phyloP scores from a whole-genome alignment of 2,797 vertebrate species.

The Notolepis coatsorum region DNA sequence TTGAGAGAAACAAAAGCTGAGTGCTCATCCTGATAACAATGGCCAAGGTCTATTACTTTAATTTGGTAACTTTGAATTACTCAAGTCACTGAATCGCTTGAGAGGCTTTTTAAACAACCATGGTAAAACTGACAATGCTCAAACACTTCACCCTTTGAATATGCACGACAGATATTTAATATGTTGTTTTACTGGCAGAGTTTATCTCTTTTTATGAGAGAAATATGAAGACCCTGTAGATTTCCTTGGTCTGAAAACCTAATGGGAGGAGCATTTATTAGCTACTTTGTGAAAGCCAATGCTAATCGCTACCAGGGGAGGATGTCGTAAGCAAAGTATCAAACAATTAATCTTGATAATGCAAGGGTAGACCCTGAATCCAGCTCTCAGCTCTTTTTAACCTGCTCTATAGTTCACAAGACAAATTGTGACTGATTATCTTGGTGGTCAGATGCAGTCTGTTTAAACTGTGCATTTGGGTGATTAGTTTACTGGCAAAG shows the following conservation, averaged over 20 bases:
- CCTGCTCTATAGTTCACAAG: neutral
- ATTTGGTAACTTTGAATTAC: slow-evolving; percentile 46
- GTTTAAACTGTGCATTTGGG: slow-evolving; percentile 7
- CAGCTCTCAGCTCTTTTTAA: slow-evolving; percentile 18
- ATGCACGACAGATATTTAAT: neutral
- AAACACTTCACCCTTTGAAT: neutral
- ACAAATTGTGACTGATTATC: slow-evolving; percentile 35
- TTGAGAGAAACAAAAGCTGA: slow-evolving; percentile 28
- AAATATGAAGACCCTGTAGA: slow-evolving; percentile 14
- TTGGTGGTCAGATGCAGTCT: neutral
- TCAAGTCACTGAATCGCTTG: slow-evolving; percentile 36
- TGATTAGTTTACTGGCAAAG: slow-evolving; percentile 11
- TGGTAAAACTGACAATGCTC: neutral
- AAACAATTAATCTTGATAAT: slow-evolving; percentile 37
- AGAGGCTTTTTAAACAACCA: slow-evolving; percentile 35
- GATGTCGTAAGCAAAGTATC: slow-evolving; percentile 1
- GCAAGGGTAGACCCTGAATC: slow-evolving; percentile 5
- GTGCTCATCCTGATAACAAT: slow-evolving; percentile 10
- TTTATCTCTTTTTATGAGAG: neutral
- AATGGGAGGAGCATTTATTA: slow-evolving; percentile 12
- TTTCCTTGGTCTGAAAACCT: slow-evolving; percentile 1
- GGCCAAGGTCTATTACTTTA: slow-evolving; percentile 18
- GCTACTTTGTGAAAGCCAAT: slow-evolving; percentile 4
- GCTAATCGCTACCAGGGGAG: neutral
- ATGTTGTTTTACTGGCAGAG: neutral